phyloP scores from a whole-genome alignment of 1,140 invertebrate species.

The Platyscapa corneri region DNA sequence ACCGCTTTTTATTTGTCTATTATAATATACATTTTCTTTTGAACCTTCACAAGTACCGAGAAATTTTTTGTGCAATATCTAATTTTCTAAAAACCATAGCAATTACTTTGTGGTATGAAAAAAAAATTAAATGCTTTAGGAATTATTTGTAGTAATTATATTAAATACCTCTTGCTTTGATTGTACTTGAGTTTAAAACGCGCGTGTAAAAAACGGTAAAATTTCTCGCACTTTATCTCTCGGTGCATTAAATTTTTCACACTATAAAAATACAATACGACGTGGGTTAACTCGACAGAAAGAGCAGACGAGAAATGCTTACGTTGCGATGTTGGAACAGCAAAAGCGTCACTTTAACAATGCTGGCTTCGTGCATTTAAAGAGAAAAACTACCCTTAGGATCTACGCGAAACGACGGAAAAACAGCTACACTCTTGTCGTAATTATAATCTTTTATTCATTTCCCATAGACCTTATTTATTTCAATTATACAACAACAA shows the following conservation, averaged over 20 bases:
- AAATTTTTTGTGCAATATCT: too few relatives aligned
- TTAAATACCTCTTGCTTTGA: background rate
- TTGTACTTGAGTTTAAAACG: background rate
- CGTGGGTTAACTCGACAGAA: constrained; percentile 7
- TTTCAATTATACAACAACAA: background rate
- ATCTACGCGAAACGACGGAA: background rate
- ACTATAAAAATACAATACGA: constrained; percentile 14
- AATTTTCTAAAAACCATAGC: too few relatives aligned
- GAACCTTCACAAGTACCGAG: too few relatives aligned
- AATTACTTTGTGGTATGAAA: too few relatives aligned
- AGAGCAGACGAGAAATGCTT: constrained; percentile 21
- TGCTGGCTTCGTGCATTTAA: constrained; percentile 27
- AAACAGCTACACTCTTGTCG: background rate
- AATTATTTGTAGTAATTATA: too few relatives aligned
- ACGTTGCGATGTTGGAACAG: constrained; percentile 15
- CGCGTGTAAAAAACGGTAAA: background rate
- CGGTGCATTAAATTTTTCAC: constrained; percentile 23
- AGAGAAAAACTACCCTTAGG: constrained; percentile 39
- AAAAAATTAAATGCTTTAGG: too few relatives aligned
- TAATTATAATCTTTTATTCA: constrained; percentile 13
- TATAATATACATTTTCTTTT: too few relatives aligned
- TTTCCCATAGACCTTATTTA: background rate
- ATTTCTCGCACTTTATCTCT: background rate
- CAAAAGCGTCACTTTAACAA: constrained; percentile 29
- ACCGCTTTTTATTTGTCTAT: background rate